Evolutionary conservation across 2,888 invertebrate genomes (phyloP).

Genomic region (Callyntrura sp.): DNA sequence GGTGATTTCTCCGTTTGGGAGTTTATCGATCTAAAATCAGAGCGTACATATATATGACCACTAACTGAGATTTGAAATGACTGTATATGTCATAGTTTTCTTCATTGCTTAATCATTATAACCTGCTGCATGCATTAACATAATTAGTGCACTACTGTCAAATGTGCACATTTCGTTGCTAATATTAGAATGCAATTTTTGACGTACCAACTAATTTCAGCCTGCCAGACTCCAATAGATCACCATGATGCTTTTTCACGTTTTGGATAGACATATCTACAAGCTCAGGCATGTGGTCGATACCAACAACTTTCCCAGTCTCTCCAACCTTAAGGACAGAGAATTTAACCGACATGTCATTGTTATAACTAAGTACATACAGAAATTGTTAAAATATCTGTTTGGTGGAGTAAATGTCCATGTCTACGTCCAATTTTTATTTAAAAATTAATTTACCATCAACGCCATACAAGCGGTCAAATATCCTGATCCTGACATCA

Average conservation of each 20-base stretch:
- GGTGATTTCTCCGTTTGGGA: conserved; percentile 91
- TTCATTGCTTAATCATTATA: too few relatives aligned
- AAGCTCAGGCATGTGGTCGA: conserved; percentile 95
- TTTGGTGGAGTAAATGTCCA: too few relatives aligned
- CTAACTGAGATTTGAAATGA: neutral
- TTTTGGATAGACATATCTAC: conserved; percentile 91
- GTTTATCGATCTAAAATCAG: conserved; percentile 92
- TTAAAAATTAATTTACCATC: conserved; percentile 87
- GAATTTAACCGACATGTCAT: too few relatives aligned
- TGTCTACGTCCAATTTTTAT: too few relatives aligned
- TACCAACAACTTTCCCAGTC: conserved; percentile 91
- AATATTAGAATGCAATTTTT: neutral
- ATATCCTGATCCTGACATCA: conserved; percentile 97
- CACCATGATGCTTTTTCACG: conserved; percentile 90
- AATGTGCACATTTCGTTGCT: neutral
- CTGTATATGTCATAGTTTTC: neutral
- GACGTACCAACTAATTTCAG: conserved; percentile 90
- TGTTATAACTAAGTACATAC: too few relatives aligned
- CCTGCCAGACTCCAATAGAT: conserved; percentile 89
- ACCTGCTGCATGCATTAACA: conserved; percentile 85
- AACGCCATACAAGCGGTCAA: conserved; percentile 96
- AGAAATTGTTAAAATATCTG: too few relatives aligned
- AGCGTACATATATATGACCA: neutral
- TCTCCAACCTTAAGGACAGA: conserved; percentile 87
- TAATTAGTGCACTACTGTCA: neutral